Base-by-base conservation (phyloP, 2,797 vertebrate genomes). In the Sternarchorhynchus goeldii region DNA sequence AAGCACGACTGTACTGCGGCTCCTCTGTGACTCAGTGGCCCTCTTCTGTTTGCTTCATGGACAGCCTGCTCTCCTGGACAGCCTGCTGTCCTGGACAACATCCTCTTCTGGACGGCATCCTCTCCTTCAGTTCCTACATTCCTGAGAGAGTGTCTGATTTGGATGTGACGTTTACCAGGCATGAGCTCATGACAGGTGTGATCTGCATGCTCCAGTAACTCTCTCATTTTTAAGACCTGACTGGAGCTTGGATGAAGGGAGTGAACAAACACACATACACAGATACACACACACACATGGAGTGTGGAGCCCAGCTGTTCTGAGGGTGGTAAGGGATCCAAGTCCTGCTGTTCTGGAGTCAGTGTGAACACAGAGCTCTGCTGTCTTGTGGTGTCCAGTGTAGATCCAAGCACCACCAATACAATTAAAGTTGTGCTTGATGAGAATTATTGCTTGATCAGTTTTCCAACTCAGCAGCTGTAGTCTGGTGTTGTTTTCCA, bases 101-200 rank as follows among this genome's bases (percentile, higher is more conserved):
- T 25, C 1, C 34, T 36, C 6, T 36, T 0, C 34, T 36, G 34
- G 25, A 55, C 10, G 62, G 45, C 12, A 63, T 81, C 67, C 66
- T 75, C 45, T 81, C 70, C 75, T 82, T 64, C 59, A 64, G 64
- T 59, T 70, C n/a, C 75, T 29, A 75, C 67, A 70, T 76, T 73
- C 63, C 31, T 14, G 62, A 64, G 82, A 82, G 71, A 55, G 65
- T 53, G 60, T 36, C 29, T 31, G 67, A 50, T 76, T 77, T 32
- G 41, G 66, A 60, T 63, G 29, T 62, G 62, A 8, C 29, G 20
- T 56, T 62, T 57, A 1, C 39, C 55, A 32, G 57, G 36, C 20
- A 55, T 41, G 64, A 69, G 50, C 67, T 53, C 74, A 73, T 72
- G 29, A 77, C 63, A 56, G 69, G 39, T 20, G 7, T 6, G 18